Percentiles rank a stretch among this genome's conserved stretches.
Conservation (phyloP, 2,797 vertebrate genomes). For the Phrynocephalus vlangalii region DNA sequence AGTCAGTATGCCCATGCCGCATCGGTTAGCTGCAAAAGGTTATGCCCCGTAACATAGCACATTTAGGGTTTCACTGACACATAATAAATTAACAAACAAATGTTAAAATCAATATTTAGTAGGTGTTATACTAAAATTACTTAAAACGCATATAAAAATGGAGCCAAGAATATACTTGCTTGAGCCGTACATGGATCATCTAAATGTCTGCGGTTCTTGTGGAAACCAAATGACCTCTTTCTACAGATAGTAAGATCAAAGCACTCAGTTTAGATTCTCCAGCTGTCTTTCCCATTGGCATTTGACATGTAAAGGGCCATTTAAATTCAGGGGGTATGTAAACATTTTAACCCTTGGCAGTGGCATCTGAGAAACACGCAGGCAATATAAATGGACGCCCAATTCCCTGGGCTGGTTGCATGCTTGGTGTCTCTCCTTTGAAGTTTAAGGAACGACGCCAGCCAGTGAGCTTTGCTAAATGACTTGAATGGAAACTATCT, state of each 20-base stretch:
- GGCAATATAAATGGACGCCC: slow-evolving; percentile 70
- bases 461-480: slow-evolving; percentile 68
- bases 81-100: background rate
- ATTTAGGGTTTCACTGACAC: slow-evolving; percentile 30
- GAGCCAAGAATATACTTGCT: slow-evolving; percentile 74
- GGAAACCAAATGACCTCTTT: slow-evolving; percentile 76
- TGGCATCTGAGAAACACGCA: slow-evolving; percentile 73
- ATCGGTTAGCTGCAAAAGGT: background rate
- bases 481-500: slow-evolving; percentile 51
- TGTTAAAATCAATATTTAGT: slow-evolving; percentile 46
- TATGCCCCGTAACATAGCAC: background rate
- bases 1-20: background rate
- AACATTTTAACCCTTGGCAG: slow-evolving; percentile 78
- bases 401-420: slow-evolving; percentile 60
- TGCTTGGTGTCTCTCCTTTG: slow-evolving; percentile 72
- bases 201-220: slow-evolving; percentile 77
- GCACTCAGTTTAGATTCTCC: slow-evolving; percentile 76
- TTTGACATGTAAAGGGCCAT: slow-evolving; percentile 77
- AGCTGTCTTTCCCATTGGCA: slow-evolving; percentile 79
- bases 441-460: slow-evolving; percentile 66
- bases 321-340: slow-evolving; percentile 77
- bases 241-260: slow-evolving; percentile 80
- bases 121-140: slow-evolving; percentile 59
- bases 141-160: slow-evolving; percentile 64
- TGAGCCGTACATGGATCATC: slow-evolving; percentile 69